Conservation (phyloP, 2,797 vertebrate species). For the Brachyrhaphis roseni region DNA sequence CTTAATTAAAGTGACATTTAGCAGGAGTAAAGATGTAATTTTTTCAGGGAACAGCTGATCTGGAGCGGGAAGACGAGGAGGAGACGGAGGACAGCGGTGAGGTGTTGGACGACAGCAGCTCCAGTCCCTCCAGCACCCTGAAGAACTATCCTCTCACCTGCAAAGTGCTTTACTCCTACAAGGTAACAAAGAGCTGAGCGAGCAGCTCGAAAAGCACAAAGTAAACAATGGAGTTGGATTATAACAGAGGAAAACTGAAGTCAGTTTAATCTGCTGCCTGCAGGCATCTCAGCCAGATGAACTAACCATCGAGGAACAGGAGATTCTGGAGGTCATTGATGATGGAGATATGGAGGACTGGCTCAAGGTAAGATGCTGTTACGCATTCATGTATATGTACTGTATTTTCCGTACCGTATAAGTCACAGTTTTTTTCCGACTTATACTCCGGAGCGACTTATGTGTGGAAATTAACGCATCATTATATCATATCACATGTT, state of each 20-base stretch:
- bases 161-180: conserved; percentile 97
- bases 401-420: too few relatives aligned
- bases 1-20: not conserved
- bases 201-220: not conserved
- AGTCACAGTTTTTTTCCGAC: too few relatives aligned
- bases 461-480: too few relatives aligned
- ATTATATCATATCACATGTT: too few relatives aligned
- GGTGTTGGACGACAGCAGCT: conserved; percentile 93
- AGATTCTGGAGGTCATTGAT: conserved; percentile 95
- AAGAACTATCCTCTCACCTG: conserved; percentile 96
- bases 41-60: conserved; percentile 84
- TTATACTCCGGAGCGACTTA: too few relatives aligned
- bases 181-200: conserved; percentile 75
- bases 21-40: not conserved
- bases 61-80: conserved; percentile 91
- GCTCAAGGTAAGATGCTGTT: conserved; percentile 87
- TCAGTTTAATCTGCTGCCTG: conserved; percentile 8
- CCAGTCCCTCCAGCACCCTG: conserved; percentile 94
- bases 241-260: not conserved
- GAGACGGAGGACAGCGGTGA: conserved; percentile 93
- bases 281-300: conserved; percentile 96
- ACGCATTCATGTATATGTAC: not conserved
- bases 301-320: conserved; percentile 95
- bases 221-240: not conserved
- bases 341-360: conserved; percentile 99